phyloP scores from a whole-genome alignment of 1,140 invertebrate genomes.

The Acromyrmex heyeri region DNA sequence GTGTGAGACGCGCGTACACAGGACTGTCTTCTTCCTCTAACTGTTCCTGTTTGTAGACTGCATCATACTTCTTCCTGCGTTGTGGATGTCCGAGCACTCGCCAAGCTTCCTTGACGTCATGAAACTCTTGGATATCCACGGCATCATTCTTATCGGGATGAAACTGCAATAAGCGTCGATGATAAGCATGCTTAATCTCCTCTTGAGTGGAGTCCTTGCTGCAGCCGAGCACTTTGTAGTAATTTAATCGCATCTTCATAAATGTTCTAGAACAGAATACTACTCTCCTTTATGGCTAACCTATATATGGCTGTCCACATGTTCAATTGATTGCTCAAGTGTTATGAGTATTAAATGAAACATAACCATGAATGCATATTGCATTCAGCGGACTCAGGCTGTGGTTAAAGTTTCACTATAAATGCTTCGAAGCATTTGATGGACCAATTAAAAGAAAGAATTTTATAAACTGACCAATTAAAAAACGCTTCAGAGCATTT shows the following conservation, averaged over 20 bases:
- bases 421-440: too few relatives aligned
- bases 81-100: constrained; percentile 87
- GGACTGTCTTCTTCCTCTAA: constrained; percentile 86
- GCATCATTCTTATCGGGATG: constrained; percentile 89
- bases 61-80: constrained; percentile 88
- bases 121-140: constrained; percentile 83
- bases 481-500: too few relatives aligned
- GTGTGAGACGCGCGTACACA: constrained; percentile 87
- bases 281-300: constrained; percentile 4
- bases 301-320: background rate
- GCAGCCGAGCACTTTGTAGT: constrained; percentile 89
- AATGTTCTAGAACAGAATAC: background rate
- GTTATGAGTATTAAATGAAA: too few relatives aligned
- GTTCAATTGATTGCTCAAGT: too few relatives aligned
- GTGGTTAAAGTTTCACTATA: too few relatives aligned
- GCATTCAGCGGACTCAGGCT: too few relatives aligned
- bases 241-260: constrained; percentile 76
- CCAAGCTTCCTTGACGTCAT: constrained; percentile 89
- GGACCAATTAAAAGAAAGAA: too few relatives aligned
- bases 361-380: too few relatives aligned
- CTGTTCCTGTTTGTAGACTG: constrained; percentile 84
- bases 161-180: constrained; percentile 87
- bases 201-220: constrained; percentile 86
- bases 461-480: too few relatives aligned
- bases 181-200: constrained; percentile 89